Evolutionary conservation across 1,140 invertebrate genomes (phyloP), one percentile per base, ranked within the genome.

Genomic region (Zaprionus ghesquierei): DNA sequence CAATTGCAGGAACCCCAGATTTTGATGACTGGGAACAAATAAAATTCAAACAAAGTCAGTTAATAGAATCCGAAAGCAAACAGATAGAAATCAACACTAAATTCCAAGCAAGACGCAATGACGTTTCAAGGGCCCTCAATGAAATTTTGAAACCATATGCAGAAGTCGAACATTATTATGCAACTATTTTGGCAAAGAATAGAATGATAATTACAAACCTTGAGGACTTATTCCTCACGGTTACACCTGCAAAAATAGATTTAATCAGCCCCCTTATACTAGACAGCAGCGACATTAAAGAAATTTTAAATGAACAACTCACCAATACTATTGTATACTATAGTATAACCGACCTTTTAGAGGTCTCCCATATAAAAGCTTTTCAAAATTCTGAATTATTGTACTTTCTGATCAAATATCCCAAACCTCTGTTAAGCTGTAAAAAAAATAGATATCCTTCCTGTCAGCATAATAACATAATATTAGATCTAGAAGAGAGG

Each of bases 21-120:
- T 64, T 65, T 31, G 44, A 59, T 31, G 61, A 71, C 46, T 65
- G 54, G 53, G 54, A 71, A 22, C 44, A 70, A 8, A 31, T 64
- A 22, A 64, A 64, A 25, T 58, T 72, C 5, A 65, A 41, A 22
- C 55, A 72, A 9, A n/a, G 23, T 20, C 31, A 70, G 13, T 22
- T 64, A 33, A 64, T 58, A 38, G 53, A 71, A 33, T 58, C 60
- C 13, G 20, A 58, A 18, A 64, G 51, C 29, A 71, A 18, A 8
- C 53, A 71, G 15, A 58, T 66, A 15, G 29, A 58, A 13, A 58
- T 41, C 31, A 41, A 64, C 25, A 50, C 4, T 29, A 63, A 63
- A 62, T 55, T 62, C 31, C 51, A 70, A 38, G n/a, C 18, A 31
- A 20, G 46, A 46, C 49, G 59, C 13, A 61, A 61, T 0, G 31